phyloP scores from a whole-genome alignment of 2,113 vertebrate species.

The Hiodon alosoides region DNA sequence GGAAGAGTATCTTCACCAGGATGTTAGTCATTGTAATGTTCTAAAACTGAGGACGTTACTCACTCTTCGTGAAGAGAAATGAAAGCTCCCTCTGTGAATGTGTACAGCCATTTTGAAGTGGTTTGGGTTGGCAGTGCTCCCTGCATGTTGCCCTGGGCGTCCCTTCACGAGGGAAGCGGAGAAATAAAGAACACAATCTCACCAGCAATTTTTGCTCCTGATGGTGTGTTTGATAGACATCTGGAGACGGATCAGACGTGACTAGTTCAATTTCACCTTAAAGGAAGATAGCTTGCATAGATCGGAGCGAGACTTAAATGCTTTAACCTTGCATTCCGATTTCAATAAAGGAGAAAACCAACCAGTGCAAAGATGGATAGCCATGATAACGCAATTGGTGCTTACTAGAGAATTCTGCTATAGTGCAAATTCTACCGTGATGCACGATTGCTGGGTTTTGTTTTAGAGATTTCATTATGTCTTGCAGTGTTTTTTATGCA shows the following conservation, averaged over 20 bases:
- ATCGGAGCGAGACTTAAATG: not conserved
- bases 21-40: too few relatives aligned
- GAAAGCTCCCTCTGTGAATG: not conserved
- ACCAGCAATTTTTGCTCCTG: not conserved
- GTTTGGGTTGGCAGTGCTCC: slow-evolving; percentile 12
- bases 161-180: not conserved
- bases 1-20: too few relatives aligned
- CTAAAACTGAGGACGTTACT: not conserved
- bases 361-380: not conserved
- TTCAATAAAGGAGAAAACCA: too few relatives aligned
- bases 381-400: not conserved
- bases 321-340: not conserved
- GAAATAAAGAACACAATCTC: not conserved
- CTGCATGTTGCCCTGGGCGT: not conserved
- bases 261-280: not conserved
- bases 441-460: not conserved
- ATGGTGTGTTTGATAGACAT: not conserved
- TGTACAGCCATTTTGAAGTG: not conserved
- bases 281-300: not conserved
- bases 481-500: not conserved
- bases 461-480: not conserved
- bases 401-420: not conserved
- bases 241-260: not conserved
- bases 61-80: not conserved
- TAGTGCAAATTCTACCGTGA: not conserved